Base-by-base conservation (phyloP, 2,888 invertebrate genomes). In the Allacma fusca region DNA sequence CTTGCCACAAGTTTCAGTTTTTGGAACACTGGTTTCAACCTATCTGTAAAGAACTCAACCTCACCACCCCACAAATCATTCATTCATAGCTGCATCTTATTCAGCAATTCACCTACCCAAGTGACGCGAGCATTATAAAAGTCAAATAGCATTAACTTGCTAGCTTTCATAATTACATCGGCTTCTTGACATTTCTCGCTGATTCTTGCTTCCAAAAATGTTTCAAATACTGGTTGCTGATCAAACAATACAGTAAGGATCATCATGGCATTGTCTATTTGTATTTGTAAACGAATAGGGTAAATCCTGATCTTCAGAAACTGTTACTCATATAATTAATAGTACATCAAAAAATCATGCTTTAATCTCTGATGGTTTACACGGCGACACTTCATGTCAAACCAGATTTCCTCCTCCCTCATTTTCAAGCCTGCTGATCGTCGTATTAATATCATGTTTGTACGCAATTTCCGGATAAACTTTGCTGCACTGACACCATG, bases 261-360 rank as follows among this genome's bases (percentile, higher is more conserved):
- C 43, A 43, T 69, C 40, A 69, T n/a, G 21, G 21, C 34, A 29
- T 69, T 69, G 24, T 69, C 69, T 2, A 69, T 9, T 1, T 1
- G 69, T 69, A 24, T 69, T 69, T 34, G 24, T 19, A 69, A 69
- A 69, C n/a, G 9, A 9, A 21, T 23, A 43, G 0, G 7, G 7
- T 0, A 23, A 19, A 13, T 4, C 21, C 21, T 26, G 28, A 4
- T 28, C 9, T 5, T 23, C 69, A 23, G 2, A 21, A 1, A 23
- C 23, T 1, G 69, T 12, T 50, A 5, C 69, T 43, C 69, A 69
- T 1, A 21, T 21, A n/a, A 69, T 69, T 21, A 40, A 24, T 1
- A 23, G 69, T 1, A 69, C n/a, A 7, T 69, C 69, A 24, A 34
- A n/a, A 23, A 40, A 69, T 1, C 29, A 24, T 40, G n/a, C 21